Evolutionary conservation across 1,140 invertebrate genomes (phyloP).

Genomic region (Argopecten irradians): DNA sequence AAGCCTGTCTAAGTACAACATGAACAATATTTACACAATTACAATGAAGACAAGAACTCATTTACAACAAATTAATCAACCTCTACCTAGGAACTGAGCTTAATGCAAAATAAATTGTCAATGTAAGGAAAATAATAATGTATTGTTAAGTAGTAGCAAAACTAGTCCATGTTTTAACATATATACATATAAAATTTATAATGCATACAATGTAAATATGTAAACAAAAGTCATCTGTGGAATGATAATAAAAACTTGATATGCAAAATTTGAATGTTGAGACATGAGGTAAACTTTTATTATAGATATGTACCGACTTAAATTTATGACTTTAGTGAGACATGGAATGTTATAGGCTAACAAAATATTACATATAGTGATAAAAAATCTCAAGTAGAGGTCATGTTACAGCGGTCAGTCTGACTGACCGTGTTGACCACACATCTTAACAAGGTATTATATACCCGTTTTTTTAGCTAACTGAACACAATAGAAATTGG

Average conservation of each 20-base stretch:
- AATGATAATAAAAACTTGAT: conserved; percentile 16
- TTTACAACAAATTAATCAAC: no score
- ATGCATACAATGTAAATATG: neutral
- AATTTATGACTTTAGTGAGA: neutral
- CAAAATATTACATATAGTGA: neutral
- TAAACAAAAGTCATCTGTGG: neutral
- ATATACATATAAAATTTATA: neutral
- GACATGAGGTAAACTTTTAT: neutral
- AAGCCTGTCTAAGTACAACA: neutral
- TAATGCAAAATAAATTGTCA: neutral
- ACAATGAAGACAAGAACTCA: neutral
- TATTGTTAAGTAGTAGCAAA: conserved; percentile 1
- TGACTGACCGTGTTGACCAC: neutral
- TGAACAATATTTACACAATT: neutral
- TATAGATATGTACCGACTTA: neutral
- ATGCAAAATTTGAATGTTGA: neutral
- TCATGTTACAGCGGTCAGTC: neutral
- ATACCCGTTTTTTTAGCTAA: neutral
- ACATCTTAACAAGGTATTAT: neutral
- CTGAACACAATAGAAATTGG: neutral
- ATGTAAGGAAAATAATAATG: neutral
- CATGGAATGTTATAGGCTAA: conserved; percentile 2
- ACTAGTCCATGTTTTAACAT: neutral
- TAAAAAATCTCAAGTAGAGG: neutral
- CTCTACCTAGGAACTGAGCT: conserved; percentile 4